Evolutionary conservation across 1,140 invertebrate species (phyloP), one percentile per base, ranked within the genome.

Genomic region (Drosophila bipectinata): DNA sequence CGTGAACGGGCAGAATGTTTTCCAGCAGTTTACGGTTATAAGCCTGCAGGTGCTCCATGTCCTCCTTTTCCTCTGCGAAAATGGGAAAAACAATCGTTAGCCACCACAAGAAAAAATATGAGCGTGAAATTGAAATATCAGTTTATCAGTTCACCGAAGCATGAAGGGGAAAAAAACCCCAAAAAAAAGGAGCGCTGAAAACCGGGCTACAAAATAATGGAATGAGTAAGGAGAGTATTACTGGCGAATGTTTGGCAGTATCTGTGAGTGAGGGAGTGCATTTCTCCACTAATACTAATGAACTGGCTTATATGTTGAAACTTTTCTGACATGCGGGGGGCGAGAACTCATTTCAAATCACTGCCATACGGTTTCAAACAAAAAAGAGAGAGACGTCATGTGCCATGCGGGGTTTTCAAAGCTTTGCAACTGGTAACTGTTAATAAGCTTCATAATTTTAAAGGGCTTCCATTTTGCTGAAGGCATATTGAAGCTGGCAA

Each of bases 1-100:
- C 98, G 92, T 98, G 97, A 58, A 96, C 95, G 0, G 98, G 98
- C 56, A 99, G 93, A 90, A 99, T 99, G 92, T 99, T 99, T 57
- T 97, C 97, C 30, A 99, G 93, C 21, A 99, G 94, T 92, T 98
- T 97, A 71, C 96, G 94, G 91, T 98, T 98, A 92, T 98, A 98
- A 18, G 97, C 97, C 92, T 98, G 97, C 62, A 98, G 92, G 91
- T 98, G 96, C 90, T 98, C 97, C 95, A 98, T 98, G 77, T 98
- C 97, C 90, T 98, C 96, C 85, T 98, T 98, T 92, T 98, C 97
- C 91, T 98, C 96, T 96, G 92, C 37, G 18, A 52, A 73, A 72
- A 32, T 21, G 44, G 44, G n/a, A 24, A 49, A 45, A 58, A 44
- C 34, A 64, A 52, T 28, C 26, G 26, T 5, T 6, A 28, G 6